phyloP scores from a whole-genome alignment of 2,113 vertebrate genomes.

The Vicugna pacos region DNA sequence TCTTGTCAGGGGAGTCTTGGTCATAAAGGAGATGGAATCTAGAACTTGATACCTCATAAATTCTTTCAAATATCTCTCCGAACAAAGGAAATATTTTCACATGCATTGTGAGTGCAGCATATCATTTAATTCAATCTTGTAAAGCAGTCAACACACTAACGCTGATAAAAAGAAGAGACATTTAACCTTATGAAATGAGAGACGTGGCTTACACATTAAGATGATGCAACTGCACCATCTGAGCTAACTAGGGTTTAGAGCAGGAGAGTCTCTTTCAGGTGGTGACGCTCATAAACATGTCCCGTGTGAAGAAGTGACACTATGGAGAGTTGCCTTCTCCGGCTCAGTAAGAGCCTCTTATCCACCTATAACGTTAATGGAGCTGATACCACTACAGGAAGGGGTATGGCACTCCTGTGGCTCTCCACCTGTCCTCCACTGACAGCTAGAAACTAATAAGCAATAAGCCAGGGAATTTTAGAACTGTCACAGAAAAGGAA shows the following conservation, averaged over 20 bases:
- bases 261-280: not conserved
- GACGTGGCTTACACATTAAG: constrained; percentile 15
- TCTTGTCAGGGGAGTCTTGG: not conserved
- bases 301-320: not conserved
- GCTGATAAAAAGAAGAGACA: constrained; percentile 33
- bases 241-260: not conserved
- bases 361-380: not conserved
- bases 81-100: constrained; percentile 9
- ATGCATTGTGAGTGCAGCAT: not conserved
- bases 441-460: not conserved
- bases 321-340: not conserved
- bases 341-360: not conserved
- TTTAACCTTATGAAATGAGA: no score
- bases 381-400: not conserved
- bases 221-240: not conserved
- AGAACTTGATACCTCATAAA: constrained; percentile 14
- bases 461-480: not conserved
- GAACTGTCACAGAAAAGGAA: not conserved
- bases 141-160: not conserved
- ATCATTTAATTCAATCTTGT: not conserved
- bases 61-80: constrained; percentile 20
- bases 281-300: not conserved
- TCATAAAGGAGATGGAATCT: not conserved
- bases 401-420: not conserved
- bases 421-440: not conserved